phyloP scores from a whole-genome alignment of 92 coral and sea anemone species.

The Virgularia gustaviana region DNA sequence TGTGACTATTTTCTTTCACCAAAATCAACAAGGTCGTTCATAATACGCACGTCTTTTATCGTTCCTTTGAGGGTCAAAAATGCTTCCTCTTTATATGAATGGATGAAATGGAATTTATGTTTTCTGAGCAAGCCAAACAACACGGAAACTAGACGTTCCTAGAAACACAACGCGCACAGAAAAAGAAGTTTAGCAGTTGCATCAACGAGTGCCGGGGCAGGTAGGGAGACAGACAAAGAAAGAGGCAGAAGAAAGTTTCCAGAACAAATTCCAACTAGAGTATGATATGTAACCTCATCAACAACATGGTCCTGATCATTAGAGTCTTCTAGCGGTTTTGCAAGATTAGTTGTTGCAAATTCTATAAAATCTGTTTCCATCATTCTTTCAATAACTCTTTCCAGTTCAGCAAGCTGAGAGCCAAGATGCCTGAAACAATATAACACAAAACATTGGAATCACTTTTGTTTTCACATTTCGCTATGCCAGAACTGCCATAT shows the following conservation, averaged over 20 bases:
- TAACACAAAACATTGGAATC: not conserved
- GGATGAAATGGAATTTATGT: conserved; percentile 91
- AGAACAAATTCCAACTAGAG: not conserved
- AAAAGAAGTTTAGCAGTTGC: not conserved
- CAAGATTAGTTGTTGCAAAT: conserved; percentile 85
- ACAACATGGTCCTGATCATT: conserved; percentile 68
- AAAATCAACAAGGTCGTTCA: not conserved
- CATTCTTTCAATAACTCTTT: conserved; percentile 92
- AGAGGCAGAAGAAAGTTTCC: not conserved
- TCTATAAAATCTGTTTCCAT: conserved; percentile 98
- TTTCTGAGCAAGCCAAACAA: conserved; percentile 93
- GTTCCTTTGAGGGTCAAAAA: conserved; percentile 76
- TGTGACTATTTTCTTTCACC: too few relatives aligned
- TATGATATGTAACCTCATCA: conserved; percentile 64
- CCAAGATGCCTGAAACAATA: conserved; percentile 70
- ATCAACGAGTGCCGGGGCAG: not conserved
- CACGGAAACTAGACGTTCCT: conserved; percentile 96
- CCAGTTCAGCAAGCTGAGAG: conserved; percentile 98
- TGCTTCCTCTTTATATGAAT: conserved; percentile 87
- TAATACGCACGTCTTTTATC: conserved; percentile 64
- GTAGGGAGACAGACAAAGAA: not conserved
- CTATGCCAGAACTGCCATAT: not conserved
- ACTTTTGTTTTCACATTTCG: not conserved
- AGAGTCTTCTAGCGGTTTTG: conserved; percentile 61
- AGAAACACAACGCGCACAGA: not conserved